Percentiles rank a stretch among this genome's conserved stretches.
Conservation (phyloP, 2,888 invertebrate genomes). For the Ischnura elegans region DNA sequence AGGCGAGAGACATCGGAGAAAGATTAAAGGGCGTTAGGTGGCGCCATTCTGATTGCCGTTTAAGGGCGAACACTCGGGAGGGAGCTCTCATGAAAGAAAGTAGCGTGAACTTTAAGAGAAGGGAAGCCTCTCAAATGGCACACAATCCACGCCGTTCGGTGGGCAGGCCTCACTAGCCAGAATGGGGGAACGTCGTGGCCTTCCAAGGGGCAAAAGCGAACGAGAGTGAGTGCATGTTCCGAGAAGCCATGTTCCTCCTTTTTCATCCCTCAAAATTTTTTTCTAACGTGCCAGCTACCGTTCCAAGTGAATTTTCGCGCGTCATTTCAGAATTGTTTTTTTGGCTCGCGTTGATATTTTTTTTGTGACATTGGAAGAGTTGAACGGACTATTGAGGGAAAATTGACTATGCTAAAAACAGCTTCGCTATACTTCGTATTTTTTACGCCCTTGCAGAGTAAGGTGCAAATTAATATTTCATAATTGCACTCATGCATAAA, state of each 20-base stretch:
- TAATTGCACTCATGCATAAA: too few species aligned
- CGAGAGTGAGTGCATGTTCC: not conserved
- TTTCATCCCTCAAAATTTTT: not conserved
- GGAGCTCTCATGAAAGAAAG: slow-evolving; percentile 2
- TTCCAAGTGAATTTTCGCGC: not conserved
- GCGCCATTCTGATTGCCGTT: slow-evolving; percentile 3
- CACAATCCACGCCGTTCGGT: not conserved
- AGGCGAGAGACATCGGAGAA: not conserved
- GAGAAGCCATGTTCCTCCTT: not conserved
- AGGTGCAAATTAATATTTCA: too few species aligned
- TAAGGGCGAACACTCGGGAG: not conserved
- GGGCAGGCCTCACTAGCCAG: not conserved
- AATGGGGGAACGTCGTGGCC: not conserved
- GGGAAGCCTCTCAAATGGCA: slow-evolving; percentile 35
- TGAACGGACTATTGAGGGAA: too few species aligned
- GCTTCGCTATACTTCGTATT: too few species aligned
- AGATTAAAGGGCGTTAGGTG: not conserved
- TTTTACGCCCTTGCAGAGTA: too few species aligned
- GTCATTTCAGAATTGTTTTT: too few species aligned
- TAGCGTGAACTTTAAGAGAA: slow-evolving; percentile 19
- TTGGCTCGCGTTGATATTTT: not conserved
- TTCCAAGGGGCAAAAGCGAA: not conserved
- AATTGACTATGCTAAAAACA: too few species aligned
- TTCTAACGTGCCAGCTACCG: not conserved
- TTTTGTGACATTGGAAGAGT: too few species aligned